phyloP scores from a whole-genome alignment of 1,140 invertebrate species.

The Radopholus similis region DNA sequence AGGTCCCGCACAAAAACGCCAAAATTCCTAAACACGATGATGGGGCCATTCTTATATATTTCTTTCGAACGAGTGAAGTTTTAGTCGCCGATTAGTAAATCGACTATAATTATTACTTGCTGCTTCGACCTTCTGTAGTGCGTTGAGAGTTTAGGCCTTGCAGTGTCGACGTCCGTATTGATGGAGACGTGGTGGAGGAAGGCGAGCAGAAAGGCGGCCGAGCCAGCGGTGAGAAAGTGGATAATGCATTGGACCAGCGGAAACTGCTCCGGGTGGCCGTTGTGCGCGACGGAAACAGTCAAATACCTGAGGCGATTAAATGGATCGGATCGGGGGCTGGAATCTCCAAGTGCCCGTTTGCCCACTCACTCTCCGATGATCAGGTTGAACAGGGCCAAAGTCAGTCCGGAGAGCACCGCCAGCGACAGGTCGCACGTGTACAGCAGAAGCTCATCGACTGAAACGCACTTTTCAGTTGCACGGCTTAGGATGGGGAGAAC shows the following conservation, averaged over 20 bases:
- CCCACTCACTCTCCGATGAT: constrained; percentile 6
- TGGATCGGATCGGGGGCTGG: not conserved
- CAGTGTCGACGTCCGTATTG: not conserved
- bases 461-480: too few species aligned
- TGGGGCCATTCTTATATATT: not conserved
- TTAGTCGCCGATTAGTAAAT: not conserved
- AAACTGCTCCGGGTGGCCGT: not conserved
- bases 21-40: constrained; percentile 8
- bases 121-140: not conserved
- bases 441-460: not conserved
- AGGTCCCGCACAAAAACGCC: constrained; percentile 11
- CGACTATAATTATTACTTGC: not conserved
- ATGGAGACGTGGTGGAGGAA: constrained; percentile 8
- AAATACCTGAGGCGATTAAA: not conserved
- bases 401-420: not conserved
- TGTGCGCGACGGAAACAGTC: not conserved
- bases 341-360: not conserved
- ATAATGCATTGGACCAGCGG: not conserved
- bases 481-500: too few species aligned
- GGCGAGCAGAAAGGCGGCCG: not conserved
- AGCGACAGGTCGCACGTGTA: constrained; percentile 3
- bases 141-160: not conserved
- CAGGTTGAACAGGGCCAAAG: constrained; percentile 8
- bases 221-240: constrained; percentile 4
- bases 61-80: not conserved